Percentiles rank a stretch among this genome's conserved stretches.
Conservation (phyloP, 2,797 vertebrate genomes). For the Crenuchus spilurus region DNA sequence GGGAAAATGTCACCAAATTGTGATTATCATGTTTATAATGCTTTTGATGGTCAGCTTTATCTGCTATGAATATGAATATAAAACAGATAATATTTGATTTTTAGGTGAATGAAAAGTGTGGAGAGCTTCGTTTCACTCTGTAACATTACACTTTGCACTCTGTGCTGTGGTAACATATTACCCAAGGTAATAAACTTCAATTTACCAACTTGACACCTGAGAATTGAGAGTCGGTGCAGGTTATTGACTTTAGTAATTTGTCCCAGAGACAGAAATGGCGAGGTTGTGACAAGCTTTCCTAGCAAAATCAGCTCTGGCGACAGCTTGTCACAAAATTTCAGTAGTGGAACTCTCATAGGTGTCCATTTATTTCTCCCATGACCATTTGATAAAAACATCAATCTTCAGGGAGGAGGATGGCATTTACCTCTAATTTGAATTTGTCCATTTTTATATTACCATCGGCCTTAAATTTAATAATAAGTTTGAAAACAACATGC, state of each 20-base stretch:
- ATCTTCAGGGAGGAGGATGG: background rate
- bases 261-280: background rate
- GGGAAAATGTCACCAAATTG: no score
- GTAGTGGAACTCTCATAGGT: background rate
- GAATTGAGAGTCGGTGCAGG: constrained; percentile 7
- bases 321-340: constrained; percentile 3
- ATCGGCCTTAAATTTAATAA: no score
- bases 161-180: constrained; percentile 5
- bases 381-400: background rate
- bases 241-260: constrained; percentile 46
- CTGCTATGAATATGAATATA: no score
- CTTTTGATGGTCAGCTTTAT: no score
- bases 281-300: constrained; percentile 40
- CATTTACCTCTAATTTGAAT: background rate
- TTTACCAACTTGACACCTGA: constrained; percentile 28
- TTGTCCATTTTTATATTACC: no score
- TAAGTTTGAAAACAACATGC: no score
- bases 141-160: background rate
- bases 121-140: background rate
- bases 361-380: background rate
- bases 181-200: constrained; percentile 25
- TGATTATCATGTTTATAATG: no score
- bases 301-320: constrained; percentile 29
- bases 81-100: no score
- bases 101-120: no score